Percentiles rank a stretch among this genome's conserved stretches.
Conservation (phyloP, 2,797 vertebrate genomes). For the Adrianichthys oophorus region DNA sequence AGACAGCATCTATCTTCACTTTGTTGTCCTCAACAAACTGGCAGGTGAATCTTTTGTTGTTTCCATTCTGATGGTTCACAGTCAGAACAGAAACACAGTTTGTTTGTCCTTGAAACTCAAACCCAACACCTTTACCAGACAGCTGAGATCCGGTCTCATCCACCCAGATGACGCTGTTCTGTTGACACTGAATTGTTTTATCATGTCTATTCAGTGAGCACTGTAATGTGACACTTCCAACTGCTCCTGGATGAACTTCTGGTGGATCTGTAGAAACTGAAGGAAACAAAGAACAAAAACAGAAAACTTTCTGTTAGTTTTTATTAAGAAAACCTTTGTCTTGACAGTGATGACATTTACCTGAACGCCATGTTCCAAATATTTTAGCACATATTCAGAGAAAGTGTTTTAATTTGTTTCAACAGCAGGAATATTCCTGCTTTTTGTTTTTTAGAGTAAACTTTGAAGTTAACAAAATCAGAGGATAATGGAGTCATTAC, state of each 20-base stretch:
- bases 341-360: too few species aligned
- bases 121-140: background rate
- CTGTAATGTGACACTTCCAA: background rate
- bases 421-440: too few species aligned
- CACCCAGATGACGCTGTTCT: background rate
- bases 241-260: background rate
- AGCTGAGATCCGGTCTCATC: background rate
- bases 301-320: background rate
- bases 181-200: fast-evolving
- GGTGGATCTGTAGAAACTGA: background rate
- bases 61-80: background rate
- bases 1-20: slow-evolving; percentile 1
- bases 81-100: background rate
- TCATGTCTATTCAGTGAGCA: background rate
- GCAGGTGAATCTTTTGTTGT: background rate
- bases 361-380: too few species aligned
- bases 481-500: too few species aligned
- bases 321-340: too few species aligned
- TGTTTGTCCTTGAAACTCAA: fast-evolving
- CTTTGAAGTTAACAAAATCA: too few species aligned
- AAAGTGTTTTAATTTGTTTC: too few species aligned
- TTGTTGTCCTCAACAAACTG: background rate
- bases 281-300: fast-evolving
- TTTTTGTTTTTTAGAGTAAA: too few species aligned
- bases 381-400: too few species aligned